phyloP scores from a whole-genome alignment of 2,113 vertebrate genomes.

The Phrynosoma blainvillii region DNA sequence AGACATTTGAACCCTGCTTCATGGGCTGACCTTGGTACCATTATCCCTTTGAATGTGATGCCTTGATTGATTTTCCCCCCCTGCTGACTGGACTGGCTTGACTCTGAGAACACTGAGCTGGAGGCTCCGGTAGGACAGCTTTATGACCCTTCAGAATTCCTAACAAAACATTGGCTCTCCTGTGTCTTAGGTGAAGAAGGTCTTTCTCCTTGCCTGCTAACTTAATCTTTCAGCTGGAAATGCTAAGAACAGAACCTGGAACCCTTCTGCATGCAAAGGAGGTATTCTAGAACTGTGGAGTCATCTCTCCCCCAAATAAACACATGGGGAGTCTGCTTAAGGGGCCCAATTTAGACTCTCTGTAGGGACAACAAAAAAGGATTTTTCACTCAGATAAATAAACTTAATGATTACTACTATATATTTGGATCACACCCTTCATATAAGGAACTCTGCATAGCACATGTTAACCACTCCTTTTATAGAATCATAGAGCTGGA shows the following conservation, averaged over 20 bases:
- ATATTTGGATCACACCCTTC: background rate
- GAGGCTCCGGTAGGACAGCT: no score
- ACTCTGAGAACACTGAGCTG: no score
- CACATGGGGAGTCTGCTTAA: background rate
- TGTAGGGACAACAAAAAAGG: background rate
- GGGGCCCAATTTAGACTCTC: constrained; percentile 8
- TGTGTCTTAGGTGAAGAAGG: background rate
- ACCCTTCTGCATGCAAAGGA: background rate
- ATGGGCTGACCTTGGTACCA: no score
- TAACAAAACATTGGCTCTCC: background rate
- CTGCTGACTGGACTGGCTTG: no score
- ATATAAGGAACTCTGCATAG: background rate
- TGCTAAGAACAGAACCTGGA: no score
- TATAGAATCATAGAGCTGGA: no score
- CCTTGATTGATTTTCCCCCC: no score
- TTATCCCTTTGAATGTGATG: no score
- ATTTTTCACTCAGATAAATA: rapidly evolving
- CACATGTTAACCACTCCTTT: background rate
- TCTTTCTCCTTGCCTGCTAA: background rate
- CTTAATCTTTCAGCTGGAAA: no score
- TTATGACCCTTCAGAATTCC: no score
- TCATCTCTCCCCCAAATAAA: background rate
- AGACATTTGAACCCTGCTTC: no score
- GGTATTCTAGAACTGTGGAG: background rate
- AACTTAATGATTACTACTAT: constrained; percentile 7